These are phyloP conservation scores for Dryadula phaetusa DNA, from an alignment of 2,888 invertebrate species.

Conservation along the genomic window DNA sequence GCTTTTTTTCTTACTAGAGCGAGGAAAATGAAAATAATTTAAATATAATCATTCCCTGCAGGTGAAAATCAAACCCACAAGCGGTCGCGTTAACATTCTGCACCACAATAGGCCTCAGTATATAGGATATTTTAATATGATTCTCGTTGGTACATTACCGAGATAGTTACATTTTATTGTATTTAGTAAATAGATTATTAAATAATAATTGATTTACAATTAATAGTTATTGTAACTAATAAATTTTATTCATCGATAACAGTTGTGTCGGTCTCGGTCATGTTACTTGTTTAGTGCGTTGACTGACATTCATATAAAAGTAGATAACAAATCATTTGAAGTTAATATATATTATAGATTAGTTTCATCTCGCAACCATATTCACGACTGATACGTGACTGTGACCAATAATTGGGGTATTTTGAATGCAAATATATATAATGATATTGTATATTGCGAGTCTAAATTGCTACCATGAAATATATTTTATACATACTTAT, in stretches of 20 bases:
- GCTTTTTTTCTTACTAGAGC: no score
- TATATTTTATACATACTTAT: background rate
- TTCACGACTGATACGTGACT: slow-evolving; percentile 13
- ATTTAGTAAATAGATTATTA: no score
- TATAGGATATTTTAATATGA: no score
- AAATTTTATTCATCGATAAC: background rate
- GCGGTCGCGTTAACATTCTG: no score
- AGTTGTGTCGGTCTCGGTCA: slow-evolving; percentile 6
- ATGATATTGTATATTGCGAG: background rate
- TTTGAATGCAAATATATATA: background rate
- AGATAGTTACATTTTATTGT: background rate
- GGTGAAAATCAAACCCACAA: no score
- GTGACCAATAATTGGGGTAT: slow-evolving; percentile 10
- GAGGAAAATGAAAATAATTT: no score
- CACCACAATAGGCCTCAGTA: no score
- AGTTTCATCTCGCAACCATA: background rate
- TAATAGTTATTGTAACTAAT: slow-evolving; percentile 6
- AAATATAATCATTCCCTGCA: no score
- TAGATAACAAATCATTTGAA: slow-evolving; percentile 15
- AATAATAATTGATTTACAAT: background rate
- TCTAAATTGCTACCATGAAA: background rate
- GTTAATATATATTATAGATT: background rate
- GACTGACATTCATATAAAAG: slow-evolving; percentile 17
- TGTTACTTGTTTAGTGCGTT: slow-evolving; percentile 16
- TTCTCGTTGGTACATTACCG: no score